Percentiles rank a stretch among this genome's conserved stretches.
Conservation (phyloP, 2,113 vertebrate genomes). For the Otis tarda region DNA sequence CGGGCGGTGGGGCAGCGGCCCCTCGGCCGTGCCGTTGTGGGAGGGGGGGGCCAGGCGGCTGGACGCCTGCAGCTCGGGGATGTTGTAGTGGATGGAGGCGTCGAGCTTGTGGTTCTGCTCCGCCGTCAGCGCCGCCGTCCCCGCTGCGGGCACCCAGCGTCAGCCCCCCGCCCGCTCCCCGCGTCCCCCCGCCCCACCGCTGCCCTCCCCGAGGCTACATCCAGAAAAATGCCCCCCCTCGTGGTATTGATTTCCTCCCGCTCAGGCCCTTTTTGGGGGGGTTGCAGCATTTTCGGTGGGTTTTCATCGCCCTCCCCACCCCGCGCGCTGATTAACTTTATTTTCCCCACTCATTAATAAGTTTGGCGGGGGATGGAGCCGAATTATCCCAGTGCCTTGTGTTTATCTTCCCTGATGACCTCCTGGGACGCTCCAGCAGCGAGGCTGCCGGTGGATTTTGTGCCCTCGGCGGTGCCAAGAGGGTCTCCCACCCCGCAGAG, state of each 20-base stretch:
- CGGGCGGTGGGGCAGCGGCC: slow-evolving; percentile 61
- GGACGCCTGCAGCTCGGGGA: slow-evolving; percentile 90
- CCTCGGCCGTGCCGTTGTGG: slow-evolving; percentile 88
- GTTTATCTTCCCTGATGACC: not conserved
- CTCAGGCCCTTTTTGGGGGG: rapidly evolving
- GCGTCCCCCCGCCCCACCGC: rapidly evolving
- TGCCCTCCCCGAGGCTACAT: not conserved
- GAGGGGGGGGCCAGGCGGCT: slow-evolving; percentile 70
- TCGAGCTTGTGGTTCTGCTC: slow-evolving; percentile 91
- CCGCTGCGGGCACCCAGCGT: slow-evolving; percentile 67
- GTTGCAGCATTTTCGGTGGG: not conserved
- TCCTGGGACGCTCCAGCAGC: not conserved
- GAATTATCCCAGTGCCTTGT: not conserved
- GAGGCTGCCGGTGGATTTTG: rapidly evolving
- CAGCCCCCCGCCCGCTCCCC: not conserved
- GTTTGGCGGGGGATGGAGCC: not conserved
- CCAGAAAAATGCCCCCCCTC: not conserved
- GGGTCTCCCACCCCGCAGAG: not conserved
- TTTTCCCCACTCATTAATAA: not conserved
- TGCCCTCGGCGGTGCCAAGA: not conserved
- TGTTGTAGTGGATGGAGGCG: slow-evolving; percentile 94
- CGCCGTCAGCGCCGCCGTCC: slow-evolving; percentile 68
- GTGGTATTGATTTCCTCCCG: rapidly evolving
- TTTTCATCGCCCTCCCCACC: not conserved
- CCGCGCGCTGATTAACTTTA: rapidly evolving